Evolutionary conservation across 2,113 vertebrate species (phyloP).

Genomic region (Rhinogobius similis): DNA sequence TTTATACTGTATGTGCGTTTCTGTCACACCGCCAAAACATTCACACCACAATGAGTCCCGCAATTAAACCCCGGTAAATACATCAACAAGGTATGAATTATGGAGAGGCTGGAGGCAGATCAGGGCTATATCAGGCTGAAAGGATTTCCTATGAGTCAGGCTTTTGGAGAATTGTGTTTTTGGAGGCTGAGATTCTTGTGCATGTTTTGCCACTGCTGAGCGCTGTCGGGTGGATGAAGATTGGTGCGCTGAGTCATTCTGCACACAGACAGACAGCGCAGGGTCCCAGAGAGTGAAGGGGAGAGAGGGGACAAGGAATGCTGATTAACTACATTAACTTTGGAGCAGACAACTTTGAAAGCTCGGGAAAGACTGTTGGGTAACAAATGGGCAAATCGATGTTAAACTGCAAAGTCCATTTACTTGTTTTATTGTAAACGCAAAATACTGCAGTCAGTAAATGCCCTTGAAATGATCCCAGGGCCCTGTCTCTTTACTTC

Average conservation of each 20-base stretch:
- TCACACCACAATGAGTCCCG: slow-evolving; percentile 44
- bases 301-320: neutral
- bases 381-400: slow-evolving; percentile 27
- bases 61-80: slow-evolving; percentile 52
- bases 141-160: slow-evolving; percentile 60
- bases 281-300: slow-evolving; percentile 26
- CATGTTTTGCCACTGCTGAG: slow-evolving; percentile 16
- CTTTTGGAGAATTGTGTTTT: slow-evolving; percentile 37
- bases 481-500: neutral
- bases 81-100: slow-evolving; percentile 44
- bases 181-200: slow-evolving; percentile 27
- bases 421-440: slow-evolving; percentile 14
- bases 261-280: slow-evolving; percentile 21
- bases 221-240: slow-evolving; percentile 25
- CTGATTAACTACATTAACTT: slow-evolving; percentile 29
- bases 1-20: slow-evolving; percentile 5
- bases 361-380: slow-evolving; percentile 33
- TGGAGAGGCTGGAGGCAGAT: slow-evolving; percentile 39
- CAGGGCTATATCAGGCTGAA: slow-evolving; percentile 32
- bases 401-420: slow-evolving; percentile 6
- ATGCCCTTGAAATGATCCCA: slow-evolving; percentile 7
- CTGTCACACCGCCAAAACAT: slow-evolving; percentile 42
- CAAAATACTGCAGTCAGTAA: slow-evolving; percentile 29
- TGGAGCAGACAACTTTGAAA: slow-evolving; percentile 22
- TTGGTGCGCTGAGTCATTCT: slow-evolving; percentile 50